These are phyloP conservation scores for Siphamia tubifer DNA, from an alignment of 2,113 vertebrate genomes.

Conservation along the genomic window DNA sequence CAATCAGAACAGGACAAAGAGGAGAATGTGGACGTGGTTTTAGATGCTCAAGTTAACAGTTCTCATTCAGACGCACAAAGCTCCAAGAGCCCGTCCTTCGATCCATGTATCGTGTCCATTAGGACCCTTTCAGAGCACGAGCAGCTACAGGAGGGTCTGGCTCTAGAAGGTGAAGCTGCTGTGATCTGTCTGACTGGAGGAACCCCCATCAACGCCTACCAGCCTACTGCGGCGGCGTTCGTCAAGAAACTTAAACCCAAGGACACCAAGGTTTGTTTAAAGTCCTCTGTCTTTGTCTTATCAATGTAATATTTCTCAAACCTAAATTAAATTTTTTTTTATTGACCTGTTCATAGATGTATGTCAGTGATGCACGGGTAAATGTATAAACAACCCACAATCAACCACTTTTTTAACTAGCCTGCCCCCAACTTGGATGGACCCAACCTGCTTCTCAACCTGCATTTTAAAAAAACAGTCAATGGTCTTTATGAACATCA, in stretches of 20 bases:
- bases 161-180: constrained; percentile 41
- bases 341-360: no score
- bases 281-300: no score
- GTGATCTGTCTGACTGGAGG: constrained; percentile 53
- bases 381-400: no score
- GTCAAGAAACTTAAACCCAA: constrained; percentile 68
- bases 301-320: no score
- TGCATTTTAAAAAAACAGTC: no score
- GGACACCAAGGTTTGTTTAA: no score
- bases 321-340: no score
- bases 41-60: constrained; percentile 23
- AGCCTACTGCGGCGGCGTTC: constrained; percentile 2
- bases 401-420: no score
- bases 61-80: constrained; percentile 54
- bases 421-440: no score
- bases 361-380: no score
- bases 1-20: constrained; percentile 50
- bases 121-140: constrained; percentile 82
- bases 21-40: constrained; percentile 59
- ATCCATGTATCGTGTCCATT: constrained; percentile 89
- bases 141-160: constrained; percentile 63
- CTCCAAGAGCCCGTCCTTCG: constrained; percentile 77
- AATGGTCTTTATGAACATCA: no score
- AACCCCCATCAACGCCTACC: constrained; percentile 41
- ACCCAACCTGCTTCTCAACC: no score